These are phyloP conservation scores for Hydraecia micacea DNA, from an alignment of 2,888 invertebrate species.

Conservation along the genomic window DNA sequence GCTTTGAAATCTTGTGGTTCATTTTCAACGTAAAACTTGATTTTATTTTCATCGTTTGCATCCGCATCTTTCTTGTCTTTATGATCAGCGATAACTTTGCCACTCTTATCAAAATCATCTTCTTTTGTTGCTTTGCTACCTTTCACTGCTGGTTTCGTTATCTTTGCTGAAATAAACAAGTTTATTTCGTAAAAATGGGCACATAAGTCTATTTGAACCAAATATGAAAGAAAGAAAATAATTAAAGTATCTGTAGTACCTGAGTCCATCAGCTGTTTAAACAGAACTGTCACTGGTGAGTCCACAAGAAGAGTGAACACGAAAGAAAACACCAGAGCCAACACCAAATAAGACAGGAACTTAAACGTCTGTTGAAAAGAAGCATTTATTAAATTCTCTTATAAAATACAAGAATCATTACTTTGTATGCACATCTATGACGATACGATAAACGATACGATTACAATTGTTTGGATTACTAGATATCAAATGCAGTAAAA, in stretches of 20 bases:
- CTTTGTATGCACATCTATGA: neutral
- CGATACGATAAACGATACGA: neutral
- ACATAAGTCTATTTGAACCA: neutral
- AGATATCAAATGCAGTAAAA: neutral
- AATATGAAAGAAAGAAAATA: too few relatives aligned
- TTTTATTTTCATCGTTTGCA: neutral
- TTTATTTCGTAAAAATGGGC: neutral
- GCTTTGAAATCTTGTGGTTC: neutral
- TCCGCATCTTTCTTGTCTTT: neutral
- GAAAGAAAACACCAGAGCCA: constrained; percentile 43
- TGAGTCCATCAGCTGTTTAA: constrained; percentile 48
- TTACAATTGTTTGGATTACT: too few relatives aligned
- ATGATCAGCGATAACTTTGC: neutral
- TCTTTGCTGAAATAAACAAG: constrained; percentile 20
- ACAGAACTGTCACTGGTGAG: constrained; percentile 53
- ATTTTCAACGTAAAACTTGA: neutral
- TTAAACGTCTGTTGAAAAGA: constrained; percentile 51
- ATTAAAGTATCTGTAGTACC: constrained; percentile 28
- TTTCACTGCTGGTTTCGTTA: constrained; percentile 1
- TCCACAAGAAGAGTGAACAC: constrained; percentile 54
- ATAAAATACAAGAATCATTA: neutral
- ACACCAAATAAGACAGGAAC: constrained; percentile 48
- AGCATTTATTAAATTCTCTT: neutral
- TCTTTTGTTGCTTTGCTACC: neutral
- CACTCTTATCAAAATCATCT: neutral